Base-by-base conservation (phyloP, 2,113 vertebrate genomes). In the Chlamydotis undulata region DNA sequence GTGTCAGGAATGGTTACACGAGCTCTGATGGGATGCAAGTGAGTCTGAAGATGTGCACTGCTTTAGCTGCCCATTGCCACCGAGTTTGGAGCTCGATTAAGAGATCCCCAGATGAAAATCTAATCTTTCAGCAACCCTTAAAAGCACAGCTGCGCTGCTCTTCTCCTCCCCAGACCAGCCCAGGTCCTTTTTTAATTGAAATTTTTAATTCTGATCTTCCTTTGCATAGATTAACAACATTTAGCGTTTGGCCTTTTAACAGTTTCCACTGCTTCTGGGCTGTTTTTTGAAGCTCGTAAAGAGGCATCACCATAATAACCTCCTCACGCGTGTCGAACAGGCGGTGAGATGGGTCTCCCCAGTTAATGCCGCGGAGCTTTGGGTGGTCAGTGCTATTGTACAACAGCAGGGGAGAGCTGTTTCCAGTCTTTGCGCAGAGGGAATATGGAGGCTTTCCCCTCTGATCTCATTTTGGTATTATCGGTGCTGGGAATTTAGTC, bases 1-100 rank as follows among this genome's bases (percentile, higher is more conserved):
- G 97, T 97, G 96, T 98, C 92, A 93, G 94, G 90, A 95, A 81
- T 94, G 90, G 95, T 95, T 96, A 73, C 89, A 67, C 70, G 79
- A 91, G 87, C 96, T 96, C 83, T 92, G 73, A 63, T 94, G 80
- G 94, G 89, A 86, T 6, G 9, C 81, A 61, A 73, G 56, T 33
- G 69, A 86, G 75, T 94, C 90, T 77, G 83, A 77, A 82, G 83
- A 77, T 95, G 64, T 61, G 37, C 60, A 84, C 73, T 91, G 56
- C 11, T 52, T 88, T 82, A 71, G 70, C 43, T 64, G 35, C 9
- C 3, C 3, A 2, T 90, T 78, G 21, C 31, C 61, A 19, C 9
- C 31, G 52, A 39, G 18, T 52, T 73, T 91, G 63, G 77, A 68
- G 52, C 14, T 90, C 74, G 22, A 35, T 78, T 70, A 90, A 87